Conservation (phyloP, 2,888 invertebrate genomes). For the Schizotus pectinicornis region DNA sequence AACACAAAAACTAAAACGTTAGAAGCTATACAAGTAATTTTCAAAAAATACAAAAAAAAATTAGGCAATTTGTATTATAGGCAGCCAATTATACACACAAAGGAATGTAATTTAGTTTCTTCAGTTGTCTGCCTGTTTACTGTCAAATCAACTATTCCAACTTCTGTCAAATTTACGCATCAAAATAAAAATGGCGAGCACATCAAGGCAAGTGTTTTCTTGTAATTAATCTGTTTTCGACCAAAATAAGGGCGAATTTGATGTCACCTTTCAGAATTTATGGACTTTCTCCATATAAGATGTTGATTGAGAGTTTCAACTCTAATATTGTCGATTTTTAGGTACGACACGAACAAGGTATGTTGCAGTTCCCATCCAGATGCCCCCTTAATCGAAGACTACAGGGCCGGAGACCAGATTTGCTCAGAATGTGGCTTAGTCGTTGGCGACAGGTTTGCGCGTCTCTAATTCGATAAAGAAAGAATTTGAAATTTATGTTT, state of each 20-base stretch:
- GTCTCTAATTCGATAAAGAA: background rate
- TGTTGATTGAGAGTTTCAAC: background rate
- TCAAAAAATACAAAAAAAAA: no score
- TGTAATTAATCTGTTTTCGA: background rate
- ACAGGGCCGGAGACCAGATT: constrained; percentile 98
- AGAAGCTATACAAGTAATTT: no score
- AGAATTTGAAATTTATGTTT: constrained; percentile 7
- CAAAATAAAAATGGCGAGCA: constrained; percentile 31
- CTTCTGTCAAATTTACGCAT: background rate
- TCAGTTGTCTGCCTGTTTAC: no score
- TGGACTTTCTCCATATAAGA: background rate
- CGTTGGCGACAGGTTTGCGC: constrained; percentile 89
- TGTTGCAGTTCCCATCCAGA: constrained; percentile 95
- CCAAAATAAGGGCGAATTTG: background rate
- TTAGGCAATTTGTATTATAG: no score
- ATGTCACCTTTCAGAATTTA: background rate
- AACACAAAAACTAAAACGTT: no score
- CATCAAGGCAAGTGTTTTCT: constrained; percentile 26
- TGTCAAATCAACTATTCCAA: no score
- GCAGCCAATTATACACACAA: no score
- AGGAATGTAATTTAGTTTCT: no score
- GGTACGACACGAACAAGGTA: constrained; percentile 76
- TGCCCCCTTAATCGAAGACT: constrained; percentile 95
- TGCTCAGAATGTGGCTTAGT: constrained; percentile 99
- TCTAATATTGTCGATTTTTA: constrained; percentile 47